phyloP scores from a whole-genome alignment of 1,140 invertebrate species.

The Zelostemma sp. region DNA sequence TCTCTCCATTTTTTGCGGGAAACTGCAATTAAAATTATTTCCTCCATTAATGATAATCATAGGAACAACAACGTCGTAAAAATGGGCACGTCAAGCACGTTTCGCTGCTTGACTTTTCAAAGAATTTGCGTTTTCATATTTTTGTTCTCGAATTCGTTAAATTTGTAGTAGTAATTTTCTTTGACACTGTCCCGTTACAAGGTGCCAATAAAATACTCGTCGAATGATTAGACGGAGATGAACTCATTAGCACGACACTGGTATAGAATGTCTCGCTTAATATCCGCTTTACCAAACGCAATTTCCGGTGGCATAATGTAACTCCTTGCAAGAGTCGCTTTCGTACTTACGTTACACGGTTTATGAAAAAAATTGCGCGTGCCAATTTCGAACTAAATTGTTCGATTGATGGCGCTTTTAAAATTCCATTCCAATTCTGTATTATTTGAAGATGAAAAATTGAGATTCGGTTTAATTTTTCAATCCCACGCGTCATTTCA shows the following conservation, averaged over 20 bases:
- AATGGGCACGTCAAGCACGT: too few species aligned
- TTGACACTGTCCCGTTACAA: too few species aligned
- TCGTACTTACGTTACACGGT: slow-evolving; percentile 9
- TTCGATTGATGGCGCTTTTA: too few species aligned
- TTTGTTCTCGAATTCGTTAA: too few species aligned
- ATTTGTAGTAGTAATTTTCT: too few species aligned
- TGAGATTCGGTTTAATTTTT: not conserved
- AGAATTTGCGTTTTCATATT: too few species aligned
- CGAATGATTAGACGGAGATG: slow-evolving; percentile 13
- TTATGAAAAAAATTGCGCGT: not conserved
- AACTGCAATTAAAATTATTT: slow-evolving; percentile 62
- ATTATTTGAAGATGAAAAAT: not conserved
- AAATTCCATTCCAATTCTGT: not conserved
- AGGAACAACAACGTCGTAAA: too few species aligned
- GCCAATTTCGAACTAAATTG: too few species aligned
- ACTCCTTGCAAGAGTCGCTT: slow-evolving; percentile 22
- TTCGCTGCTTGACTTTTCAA: too few species aligned
- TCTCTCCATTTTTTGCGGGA: slow-evolving; percentile 73
- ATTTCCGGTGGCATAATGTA: slow-evolving; percentile 51
- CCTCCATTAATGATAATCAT: too few species aligned
- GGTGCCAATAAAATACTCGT: too few species aligned
- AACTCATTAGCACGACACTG: slow-evolving; percentile 33
- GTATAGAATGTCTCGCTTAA: slow-evolving; percentile 46
- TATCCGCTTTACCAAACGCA: slow-evolving; percentile 62
- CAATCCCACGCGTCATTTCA: too few species aligned